Evolutionary conservation across 2,113 vertebrate species (phyloP).

Genomic region (Madoqua kirkii): DNA sequence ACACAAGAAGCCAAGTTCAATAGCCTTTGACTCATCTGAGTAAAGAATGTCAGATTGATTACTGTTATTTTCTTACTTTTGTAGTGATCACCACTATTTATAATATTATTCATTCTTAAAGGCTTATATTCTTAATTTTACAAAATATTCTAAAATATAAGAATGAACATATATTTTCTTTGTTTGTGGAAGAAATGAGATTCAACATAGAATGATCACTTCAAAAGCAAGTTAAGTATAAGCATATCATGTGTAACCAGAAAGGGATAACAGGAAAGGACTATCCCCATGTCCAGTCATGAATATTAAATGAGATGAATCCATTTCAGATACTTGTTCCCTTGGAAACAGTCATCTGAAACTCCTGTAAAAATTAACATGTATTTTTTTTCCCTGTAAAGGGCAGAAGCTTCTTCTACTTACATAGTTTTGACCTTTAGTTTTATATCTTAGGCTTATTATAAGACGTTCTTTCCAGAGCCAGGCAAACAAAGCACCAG

Average conservation of each 20-base stretch:
- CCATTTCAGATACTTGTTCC: slow-evolving; percentile 66
- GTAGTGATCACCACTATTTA: neutral
- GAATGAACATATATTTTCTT: neutral
- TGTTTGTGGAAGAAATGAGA: neutral
- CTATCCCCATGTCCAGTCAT: neutral
- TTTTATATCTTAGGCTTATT: slow-evolving; percentile 55
- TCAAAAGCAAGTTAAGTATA: neutral
- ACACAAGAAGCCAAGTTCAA: neutral
- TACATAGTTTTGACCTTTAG: slow-evolving; percentile 57
- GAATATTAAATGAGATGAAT: slow-evolving; percentile 57
- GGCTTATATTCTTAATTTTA: neutral
- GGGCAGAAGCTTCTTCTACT: slow-evolving; percentile 58
- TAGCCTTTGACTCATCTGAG: neutral
- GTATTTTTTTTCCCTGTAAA: slow-evolving; percentile 44
- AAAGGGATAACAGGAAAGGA: neutral
- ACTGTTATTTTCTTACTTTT: neutral
- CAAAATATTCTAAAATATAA: neutral
- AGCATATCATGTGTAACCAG: neutral
- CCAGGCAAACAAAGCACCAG: slow-evolving; percentile 6
- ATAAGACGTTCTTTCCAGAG: slow-evolving; percentile 49
- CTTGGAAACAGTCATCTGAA: slow-evolving; percentile 76
- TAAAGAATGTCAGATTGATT: neutral
- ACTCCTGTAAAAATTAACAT: slow-evolving; percentile 62
- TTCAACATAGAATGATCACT: neutral
- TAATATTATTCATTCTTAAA: neutral